Evolutionary conservation across 2,113 vertebrate species (phyloP), one percentile per base, ranked within the genome.

Genomic region (Pica pica): DNA sequence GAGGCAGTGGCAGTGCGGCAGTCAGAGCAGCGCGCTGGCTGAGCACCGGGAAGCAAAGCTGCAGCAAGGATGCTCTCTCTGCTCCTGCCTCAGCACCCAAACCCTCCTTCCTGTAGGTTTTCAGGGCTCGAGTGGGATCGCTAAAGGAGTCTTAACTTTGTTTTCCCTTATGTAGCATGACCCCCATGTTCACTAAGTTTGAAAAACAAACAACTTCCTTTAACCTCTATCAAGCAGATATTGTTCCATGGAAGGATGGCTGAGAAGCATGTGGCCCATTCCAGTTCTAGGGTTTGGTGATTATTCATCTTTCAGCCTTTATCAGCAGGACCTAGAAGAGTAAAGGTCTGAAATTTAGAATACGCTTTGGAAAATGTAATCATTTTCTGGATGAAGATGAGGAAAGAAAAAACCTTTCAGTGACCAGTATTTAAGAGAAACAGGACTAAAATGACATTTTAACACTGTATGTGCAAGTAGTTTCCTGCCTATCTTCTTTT

Each of bases 11-110:
- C 60, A 16, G 28, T 12, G 61, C 39, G 30, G 67, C 42, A 21
- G 26, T 39, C 11, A 9, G 3, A n/a, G 47, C 77, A 20, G 13
- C 3, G 0, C 5, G 56, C 71, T 27, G 20, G 7, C 41, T 1
- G 17, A 30, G 49, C 16, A 3, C 7, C 10, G 35, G 42, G 13
- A 21, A 11, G 59, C 10, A 5, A 8, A 47, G 49, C 37, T 65
- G 86, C 53, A 31, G 53, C 30, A 16, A 21, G 24, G 68, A 41
- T 31, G 35, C 35, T 49, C 22, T 61, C 20, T 53, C 24, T 53
- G 33, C 47, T 65, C 53, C 33, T 26, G 63, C 37, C 56, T 23
- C 5, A 33, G 26, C 19, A 35, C 57, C 44, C 24, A 44, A 28
- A 63, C 21, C 6, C 13, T 53, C 6, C 12, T 3, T 75, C 31